Evolutionary conservation across 2,797 vertebrate species (phyloP).

Genomic region (Delichon dasypus): DNA sequence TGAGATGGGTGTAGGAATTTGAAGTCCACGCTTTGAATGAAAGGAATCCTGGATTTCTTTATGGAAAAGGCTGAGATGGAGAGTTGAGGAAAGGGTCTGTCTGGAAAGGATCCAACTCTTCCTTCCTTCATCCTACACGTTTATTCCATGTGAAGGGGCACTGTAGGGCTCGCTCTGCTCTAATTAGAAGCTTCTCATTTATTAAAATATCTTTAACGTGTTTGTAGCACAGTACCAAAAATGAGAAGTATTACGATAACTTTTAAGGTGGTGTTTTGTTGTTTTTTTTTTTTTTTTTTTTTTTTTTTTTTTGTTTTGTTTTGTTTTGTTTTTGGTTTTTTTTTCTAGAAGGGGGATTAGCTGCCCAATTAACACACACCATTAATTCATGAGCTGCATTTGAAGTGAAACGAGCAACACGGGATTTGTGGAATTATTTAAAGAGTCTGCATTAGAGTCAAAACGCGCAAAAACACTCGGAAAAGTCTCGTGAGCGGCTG

Average conservation of each 20-base stretch:
- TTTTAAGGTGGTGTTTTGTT: not conserved
- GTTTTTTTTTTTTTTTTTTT: not conserved
- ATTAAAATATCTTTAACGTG: slow-evolving; percentile 20
- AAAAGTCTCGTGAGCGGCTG: not conserved
- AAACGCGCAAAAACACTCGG: not conserved
- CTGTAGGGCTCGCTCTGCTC: not conserved
- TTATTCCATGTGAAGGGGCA: not conserved
- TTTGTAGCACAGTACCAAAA: not conserved
- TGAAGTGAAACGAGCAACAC: not conserved
- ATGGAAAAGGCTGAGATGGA: not conserved
- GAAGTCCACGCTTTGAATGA: not conserved
- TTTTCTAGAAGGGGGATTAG: not conserved
- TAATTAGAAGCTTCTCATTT: slow-evolving; percentile 58
- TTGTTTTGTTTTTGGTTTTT: not conserved
- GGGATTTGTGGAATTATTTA: not conserved
- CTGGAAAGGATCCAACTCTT: not conserved
- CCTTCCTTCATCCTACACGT: not conserved
- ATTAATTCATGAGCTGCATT: slow-evolving; percentile 43
- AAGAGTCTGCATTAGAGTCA: not conserved
- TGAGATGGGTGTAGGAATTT: not conserved
- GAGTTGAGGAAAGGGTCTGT: not conserved
- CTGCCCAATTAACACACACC: slow-evolving; percentile 60
- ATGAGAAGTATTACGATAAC: not conserved
- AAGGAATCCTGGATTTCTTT: not conserved
- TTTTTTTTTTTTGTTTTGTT: no score